phyloP scores from a whole-genome alignment of 2,888 invertebrate genomes.

The Heliconius ethilla region DNA sequence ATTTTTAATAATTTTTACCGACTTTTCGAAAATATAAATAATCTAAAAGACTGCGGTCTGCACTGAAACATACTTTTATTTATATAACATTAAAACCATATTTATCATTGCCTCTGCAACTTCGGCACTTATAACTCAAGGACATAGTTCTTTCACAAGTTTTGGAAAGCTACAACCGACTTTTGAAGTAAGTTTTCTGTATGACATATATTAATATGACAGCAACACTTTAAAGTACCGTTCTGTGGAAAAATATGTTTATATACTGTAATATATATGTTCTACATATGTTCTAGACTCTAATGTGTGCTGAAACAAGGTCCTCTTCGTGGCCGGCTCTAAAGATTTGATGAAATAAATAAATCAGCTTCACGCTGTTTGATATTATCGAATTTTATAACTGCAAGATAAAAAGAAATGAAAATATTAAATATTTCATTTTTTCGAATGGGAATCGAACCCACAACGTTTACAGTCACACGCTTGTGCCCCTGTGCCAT shows the following conservation, averaged over 20 bases:
- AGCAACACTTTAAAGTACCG: not conserved
- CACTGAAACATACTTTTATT: not conserved
- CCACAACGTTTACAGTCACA: too few relatives aligned
- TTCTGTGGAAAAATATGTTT: not conserved
- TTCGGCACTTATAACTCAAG: not conserved
- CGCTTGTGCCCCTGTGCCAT: too few relatives aligned
- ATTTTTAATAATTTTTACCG: too few relatives aligned
- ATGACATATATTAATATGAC: not conserved
- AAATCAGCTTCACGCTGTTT: too few relatives aligned
- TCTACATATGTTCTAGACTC: not conserved
- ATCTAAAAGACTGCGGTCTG: too few relatives aligned
- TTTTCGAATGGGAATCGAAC: too few relatives aligned
- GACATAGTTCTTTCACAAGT: not conserved
- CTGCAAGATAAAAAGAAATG: too few relatives aligned
- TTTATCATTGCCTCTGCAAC: not conserved
- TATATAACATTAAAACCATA: not conserved
- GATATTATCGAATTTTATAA: too few relatives aligned
- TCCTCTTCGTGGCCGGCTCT: too few relatives aligned
- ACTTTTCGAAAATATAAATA: too few relatives aligned
- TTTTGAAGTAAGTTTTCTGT: not conserved
- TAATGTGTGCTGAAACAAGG: not conserved
- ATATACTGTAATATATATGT: not conserved
- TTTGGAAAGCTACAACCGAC: not conserved
- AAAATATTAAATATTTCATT: too few relatives aligned
- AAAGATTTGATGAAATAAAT: too few relatives aligned